phyloP scores from a whole-genome alignment of 1,140 invertebrate species.

The Tenebrio molitor region DNA sequence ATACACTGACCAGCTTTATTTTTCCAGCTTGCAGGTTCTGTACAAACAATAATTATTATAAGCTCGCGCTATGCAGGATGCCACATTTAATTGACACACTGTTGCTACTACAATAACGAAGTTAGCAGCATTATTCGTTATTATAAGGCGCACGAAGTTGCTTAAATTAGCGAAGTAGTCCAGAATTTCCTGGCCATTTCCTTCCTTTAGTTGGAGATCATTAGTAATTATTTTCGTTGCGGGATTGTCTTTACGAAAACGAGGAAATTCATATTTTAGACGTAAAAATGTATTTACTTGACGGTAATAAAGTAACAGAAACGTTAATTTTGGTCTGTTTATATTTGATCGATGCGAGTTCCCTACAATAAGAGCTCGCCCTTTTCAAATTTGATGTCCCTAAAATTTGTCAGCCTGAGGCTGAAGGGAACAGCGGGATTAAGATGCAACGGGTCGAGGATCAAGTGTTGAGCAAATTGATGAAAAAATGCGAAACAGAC shows the following conservation, averaged over 20 bases:
- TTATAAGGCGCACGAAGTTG: constrained; percentile 26
- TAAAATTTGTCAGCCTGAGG: constrained; percentile 7
- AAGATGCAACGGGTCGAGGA: constrained; percentile 12
- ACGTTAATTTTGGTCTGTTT: constrained; percentile 3
- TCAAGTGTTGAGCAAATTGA: constrained; percentile 10
- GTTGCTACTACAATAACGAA: constrained; percentile 36
- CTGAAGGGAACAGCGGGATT: constrained; percentile 6
- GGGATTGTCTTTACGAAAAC: constrained; percentile 5
- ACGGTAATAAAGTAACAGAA: neutral
- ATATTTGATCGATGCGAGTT: constrained; percentile 8
- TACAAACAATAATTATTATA: neutral
- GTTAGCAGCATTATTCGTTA: constrained; percentile 36
- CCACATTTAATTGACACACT: constrained; percentile 37
- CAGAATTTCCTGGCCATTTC: constrained; percentile 35
- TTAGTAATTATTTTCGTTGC: constrained; percentile 14
- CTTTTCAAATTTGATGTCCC: constrained; percentile 32
- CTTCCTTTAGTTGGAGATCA: constrained; percentile 17
- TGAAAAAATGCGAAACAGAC: neutral
- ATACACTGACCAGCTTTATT: no score
- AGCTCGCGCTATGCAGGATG: constrained; percentile 25
- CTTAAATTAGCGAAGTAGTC: constrained; percentile 36
- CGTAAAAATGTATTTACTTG: neutral
- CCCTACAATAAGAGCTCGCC: neutral
- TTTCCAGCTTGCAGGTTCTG: no score
- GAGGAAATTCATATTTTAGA: constrained; percentile 9